Evolutionary conservation across 2,888 invertebrate genomes (phyloP).

Genomic region (Cerastis rubricosa): DNA sequence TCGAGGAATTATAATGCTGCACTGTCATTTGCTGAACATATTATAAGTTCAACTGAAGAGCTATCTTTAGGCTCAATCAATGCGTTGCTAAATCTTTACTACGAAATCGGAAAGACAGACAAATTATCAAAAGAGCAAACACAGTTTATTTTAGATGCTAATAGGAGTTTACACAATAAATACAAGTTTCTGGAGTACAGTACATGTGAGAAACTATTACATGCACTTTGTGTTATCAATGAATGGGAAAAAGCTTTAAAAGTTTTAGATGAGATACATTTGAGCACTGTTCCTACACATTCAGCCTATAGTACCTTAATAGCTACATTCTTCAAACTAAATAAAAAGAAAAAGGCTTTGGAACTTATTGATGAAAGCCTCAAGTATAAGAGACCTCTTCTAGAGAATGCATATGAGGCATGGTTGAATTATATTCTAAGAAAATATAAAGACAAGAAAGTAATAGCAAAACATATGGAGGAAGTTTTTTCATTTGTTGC

Average conservation of each 20-base stretch:
- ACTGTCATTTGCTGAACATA: constrained; percentile 90
- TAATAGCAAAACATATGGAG: constrained; percentile 85
- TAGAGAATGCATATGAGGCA: constrained; percentile 86
- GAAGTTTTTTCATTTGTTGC: constrained; percentile 91
- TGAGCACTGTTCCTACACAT: constrained; percentile 85
- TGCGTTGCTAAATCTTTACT: constrained; percentile 90
- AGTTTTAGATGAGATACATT: constrained; percentile 91
- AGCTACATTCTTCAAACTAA: constrained; percentile 91
- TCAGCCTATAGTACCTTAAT: constrained; percentile 89
- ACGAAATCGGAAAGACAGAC: constrained; percentile 75
- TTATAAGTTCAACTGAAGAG: constrained; percentile 85
- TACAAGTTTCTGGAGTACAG: constrained; percentile 91
- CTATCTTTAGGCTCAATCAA: constrained; percentile 91
- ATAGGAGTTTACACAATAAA: constrained; percentile 85
- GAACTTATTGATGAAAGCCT: constrained; percentile 91
- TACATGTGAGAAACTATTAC: constrained; percentile 91
- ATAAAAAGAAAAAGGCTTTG: constrained; percentile 91
- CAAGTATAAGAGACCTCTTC: constrained; percentile 81
- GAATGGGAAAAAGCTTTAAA: constrained; percentile 92
- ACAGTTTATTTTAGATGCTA: constrained; percentile 89
- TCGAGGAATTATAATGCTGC: constrained; percentile 87
- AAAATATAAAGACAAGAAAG: constrained; percentile 79
- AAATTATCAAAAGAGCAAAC: constrained; percentile 85
- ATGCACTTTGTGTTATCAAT: constrained; percentile 91
- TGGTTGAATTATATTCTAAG: constrained; percentile 89